A percentile compares a stretch with the other conserved stretches of the same genome.
Conservation (phyloP, 2,888 invertebrate species). For the Phlogophora meticulosa region DNA sequence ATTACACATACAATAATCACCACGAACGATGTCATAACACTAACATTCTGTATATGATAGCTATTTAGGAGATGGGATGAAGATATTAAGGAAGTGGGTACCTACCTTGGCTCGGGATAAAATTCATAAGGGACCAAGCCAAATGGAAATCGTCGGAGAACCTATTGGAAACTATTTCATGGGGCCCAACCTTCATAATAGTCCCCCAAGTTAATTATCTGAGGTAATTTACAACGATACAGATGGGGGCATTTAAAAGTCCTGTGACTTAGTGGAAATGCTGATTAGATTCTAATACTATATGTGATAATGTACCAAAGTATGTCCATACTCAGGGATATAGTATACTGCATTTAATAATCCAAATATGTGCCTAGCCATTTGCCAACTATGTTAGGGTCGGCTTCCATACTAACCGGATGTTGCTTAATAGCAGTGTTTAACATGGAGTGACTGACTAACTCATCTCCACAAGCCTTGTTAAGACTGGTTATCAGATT, state of each 20-base stretch:
- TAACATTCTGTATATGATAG: constrained; percentile 13
- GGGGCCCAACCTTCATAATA: constrained; percentile 12
- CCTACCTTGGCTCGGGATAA: constrained; percentile 42
- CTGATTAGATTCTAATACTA: neutral
- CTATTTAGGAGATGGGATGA: constrained; percentile 43
- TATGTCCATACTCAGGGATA: too few species aligned
- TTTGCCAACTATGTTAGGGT: too few species aligned
- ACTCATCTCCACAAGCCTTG: too few species aligned
- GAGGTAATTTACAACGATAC: constrained; percentile 24
- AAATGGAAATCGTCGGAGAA: constrained; percentile 56
- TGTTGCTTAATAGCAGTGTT: too few species aligned
- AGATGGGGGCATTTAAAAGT: neutral
- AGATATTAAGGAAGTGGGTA: constrained; percentile 60
- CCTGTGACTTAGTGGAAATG: neutral
- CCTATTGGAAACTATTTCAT: constrained; percentile 42
- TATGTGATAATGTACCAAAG: neutral
- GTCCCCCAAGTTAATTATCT: constrained; percentile 27
- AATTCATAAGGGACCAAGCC: constrained; percentile 46
- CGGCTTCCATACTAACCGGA: too few species aligned
- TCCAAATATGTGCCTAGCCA: too few species aligned
- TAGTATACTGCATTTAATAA: too few species aligned
- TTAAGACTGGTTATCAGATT: too few species aligned
- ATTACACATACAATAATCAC: constrained; percentile 45
- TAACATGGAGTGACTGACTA: too few species aligned
- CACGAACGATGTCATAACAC: constrained; percentile 24